Evolutionary conservation across 1,140 invertebrate genomes (phyloP).

Genomic region (Musca vetustissima): DNA sequence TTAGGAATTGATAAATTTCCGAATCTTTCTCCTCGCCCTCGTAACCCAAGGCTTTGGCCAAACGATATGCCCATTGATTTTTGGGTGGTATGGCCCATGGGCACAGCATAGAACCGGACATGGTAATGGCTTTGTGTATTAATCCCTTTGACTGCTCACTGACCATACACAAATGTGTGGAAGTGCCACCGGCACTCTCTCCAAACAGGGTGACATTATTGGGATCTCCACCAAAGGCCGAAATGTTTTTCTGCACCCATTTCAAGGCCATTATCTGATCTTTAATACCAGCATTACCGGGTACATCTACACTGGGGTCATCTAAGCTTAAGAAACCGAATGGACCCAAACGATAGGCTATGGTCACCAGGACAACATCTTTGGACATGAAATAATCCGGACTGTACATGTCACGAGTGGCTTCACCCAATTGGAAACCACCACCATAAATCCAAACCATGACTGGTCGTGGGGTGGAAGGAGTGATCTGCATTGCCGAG

Average conservation of each 20-base stretch:
- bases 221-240: conserved; percentile 65
- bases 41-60: conserved; percentile 46
- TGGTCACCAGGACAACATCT: conserved; percentile 56
- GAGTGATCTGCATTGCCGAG: conserved; percentile 35
- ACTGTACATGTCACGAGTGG: conserved; percentile 52
- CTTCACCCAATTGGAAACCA: conserved; percentile 60
- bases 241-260: conserved; percentile 66
- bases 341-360: conserved; percentile 57
- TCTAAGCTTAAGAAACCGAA: conserved; percentile 63
- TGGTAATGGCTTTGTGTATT: conserved; percentile 63
- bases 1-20: conserved; percentile 37
- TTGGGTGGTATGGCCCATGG: conserved; percentile 50
- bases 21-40: conserved; percentile 38
- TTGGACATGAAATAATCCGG: conserved; percentile 63
- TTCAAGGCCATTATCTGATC: conserved; percentile 61
- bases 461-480: conserved; percentile 39
- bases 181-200: conserved; percentile 59
- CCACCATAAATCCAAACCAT: conserved; percentile 67
- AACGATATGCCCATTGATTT: conserved; percentile 42
- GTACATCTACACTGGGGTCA: conserved; percentile 62
- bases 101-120: conserved; percentile 59
- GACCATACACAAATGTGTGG: conserved; percentile 50
- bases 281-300: conserved; percentile 62
- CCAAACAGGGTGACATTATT: conserved; percentile 61
- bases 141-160: conserved; percentile 56